Conservation (phyloP, 2,888 invertebrate genomes). For the Yponomeuta cagnagella region DNA sequence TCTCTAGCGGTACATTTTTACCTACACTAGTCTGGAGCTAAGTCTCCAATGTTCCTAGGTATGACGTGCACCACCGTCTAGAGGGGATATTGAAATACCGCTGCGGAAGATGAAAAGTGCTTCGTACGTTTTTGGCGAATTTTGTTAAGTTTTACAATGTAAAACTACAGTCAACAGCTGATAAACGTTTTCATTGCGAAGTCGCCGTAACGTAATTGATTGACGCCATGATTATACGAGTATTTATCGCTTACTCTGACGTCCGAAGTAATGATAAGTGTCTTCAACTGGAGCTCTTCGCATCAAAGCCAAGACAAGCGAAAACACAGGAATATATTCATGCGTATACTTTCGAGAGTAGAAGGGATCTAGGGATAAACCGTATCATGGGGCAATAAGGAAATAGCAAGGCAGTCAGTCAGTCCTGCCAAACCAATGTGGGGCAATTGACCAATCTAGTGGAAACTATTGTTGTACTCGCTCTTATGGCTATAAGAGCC, state of each 20-base stretch:
- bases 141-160: not conserved
- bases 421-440: not conserved
- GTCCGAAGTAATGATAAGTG: too few relatives aligned
- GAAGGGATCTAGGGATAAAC: too few relatives aligned
- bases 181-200: not conserved
- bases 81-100: not conserved
- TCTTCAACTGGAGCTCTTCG: too few relatives aligned
- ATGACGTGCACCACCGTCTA: not conserved
- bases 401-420: too few relatives aligned
- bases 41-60: not conserved
- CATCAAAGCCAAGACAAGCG: too few relatives aligned
- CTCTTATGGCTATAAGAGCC: not conserved
- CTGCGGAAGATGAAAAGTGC: not conserved
- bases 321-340: too few relatives aligned
- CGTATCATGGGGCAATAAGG: too few relatives aligned
- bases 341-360: too few relatives aligned
- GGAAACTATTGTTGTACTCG: not conserved
- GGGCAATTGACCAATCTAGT: not conserved
- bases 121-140: not conserved
- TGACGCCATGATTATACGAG: too few relatives aligned
- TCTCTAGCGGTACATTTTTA: too few relatives aligned
- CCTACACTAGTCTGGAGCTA: not conserved
- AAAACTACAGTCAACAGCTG: not conserved
- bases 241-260: too few relatives aligned
- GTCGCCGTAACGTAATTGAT: too few relatives aligned